A percentile compares a stretch with the other conserved stretches of the same genome.
These are phyloP conservation scores for Passerina amoena DNA, from an alignment of 2,113 vertebrate species.

Conservation along the genomic window DNA sequence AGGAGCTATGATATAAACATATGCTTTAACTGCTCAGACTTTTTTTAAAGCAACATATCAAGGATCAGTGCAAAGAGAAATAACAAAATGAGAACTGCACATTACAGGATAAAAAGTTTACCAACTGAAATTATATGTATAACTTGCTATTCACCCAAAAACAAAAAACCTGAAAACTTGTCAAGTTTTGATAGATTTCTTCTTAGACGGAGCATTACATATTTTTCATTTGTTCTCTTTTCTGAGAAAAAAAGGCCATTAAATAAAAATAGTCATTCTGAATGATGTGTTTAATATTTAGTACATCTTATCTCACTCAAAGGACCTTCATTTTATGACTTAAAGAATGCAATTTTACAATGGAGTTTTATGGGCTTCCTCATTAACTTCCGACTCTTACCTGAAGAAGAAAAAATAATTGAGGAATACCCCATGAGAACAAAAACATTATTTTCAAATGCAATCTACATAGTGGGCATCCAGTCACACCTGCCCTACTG, in stretches of 20 bases:
- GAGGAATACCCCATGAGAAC: background rate
- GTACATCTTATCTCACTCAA: background rate
- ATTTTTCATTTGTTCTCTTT: slow-evolving; percentile 13
- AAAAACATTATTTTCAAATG: background rate
- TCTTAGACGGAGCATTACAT: background rate
- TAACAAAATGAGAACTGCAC: background rate
- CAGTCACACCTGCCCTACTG: background rate
- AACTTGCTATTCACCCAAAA: background rate
- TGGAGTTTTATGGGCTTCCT: background rate
- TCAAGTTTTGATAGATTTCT: background rate
- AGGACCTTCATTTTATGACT: background rate
- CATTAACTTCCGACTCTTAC: background rate
- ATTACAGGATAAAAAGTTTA: background rate
- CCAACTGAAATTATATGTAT: background rate
- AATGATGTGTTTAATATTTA: slow-evolving; percentile 1
- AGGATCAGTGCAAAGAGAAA: slow-evolving; percentile 3
- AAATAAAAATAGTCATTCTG: background rate
- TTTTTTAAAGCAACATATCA: background rate
- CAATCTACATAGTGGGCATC: background rate
- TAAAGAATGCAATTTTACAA: slow-evolving; percentile 1
- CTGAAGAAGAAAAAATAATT: background rate
- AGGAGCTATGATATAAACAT: slow-evolving; percentile 60
- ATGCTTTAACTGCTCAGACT: slow-evolving; percentile 28
- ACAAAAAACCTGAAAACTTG: background rate
- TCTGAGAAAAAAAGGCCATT: background rate